These are phyloP conservation scores for Leucophenga montana DNA, from an alignment of 2,888 invertebrate species.

Conservation along the genomic window DNA sequence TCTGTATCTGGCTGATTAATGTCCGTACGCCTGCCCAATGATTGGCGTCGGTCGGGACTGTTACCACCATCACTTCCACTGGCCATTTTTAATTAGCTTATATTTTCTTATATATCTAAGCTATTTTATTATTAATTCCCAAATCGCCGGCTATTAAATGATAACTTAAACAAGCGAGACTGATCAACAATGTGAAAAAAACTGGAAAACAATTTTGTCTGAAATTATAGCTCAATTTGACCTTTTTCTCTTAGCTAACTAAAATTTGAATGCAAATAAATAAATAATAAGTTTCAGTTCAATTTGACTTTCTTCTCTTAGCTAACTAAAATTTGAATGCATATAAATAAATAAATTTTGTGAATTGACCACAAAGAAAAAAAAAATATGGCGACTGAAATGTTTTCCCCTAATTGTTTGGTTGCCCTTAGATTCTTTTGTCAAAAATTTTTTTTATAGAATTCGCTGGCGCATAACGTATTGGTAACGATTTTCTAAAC, in stretches of 20 bases:
- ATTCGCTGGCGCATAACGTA: background rate
- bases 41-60: conserved; percentile 33
- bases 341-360: too few relatives aligned
- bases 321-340: too few relatives aligned
- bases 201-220: background rate
- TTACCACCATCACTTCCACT: conserved; percentile 43
- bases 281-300: background rate
- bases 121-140: background rate
- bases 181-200: background rate
- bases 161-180: background rate
- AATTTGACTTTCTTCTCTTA: too few relatives aligned
- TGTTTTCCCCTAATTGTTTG: background rate
- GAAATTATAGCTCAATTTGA: background rate
- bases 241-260: background rate
- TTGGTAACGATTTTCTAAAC: background rate
- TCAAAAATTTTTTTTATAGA: background rate
- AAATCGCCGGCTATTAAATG: background rate
- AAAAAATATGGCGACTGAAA: background rate
- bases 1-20: conserved; percentile 33
- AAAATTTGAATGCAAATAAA: background rate
- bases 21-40: conserved; percentile 35
- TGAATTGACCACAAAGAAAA: background rate
- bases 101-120: conserved; percentile 22
- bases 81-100: conserved; percentile 51
- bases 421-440: background rate